Conservation (phyloP, 2,888 invertebrate genomes). For the Lobophora halterata region DNA sequence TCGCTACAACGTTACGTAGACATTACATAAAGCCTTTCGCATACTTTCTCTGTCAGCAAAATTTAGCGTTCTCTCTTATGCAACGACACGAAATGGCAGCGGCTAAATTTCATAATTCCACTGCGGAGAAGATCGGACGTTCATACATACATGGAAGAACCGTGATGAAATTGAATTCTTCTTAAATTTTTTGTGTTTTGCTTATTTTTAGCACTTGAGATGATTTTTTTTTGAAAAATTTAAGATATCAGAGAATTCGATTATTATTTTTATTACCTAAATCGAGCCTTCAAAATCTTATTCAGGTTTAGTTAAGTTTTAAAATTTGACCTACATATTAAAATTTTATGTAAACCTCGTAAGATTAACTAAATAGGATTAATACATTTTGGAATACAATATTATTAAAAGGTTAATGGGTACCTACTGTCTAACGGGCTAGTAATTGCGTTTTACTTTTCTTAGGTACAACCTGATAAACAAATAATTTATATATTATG, state of each 20-base stretch:
- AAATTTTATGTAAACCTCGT: too few species aligned
- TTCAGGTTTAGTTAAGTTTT: too few species aligned
- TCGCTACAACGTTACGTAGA: constrained; percentile 71
- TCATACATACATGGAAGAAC: constrained; percentile 64
- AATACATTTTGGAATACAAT: too few species aligned
- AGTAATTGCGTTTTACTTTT: too few species aligned
- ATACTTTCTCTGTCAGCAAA: constrained; percentile 80
- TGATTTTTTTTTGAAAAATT: constrained; percentile 37
- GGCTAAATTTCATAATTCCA: constrained; percentile 78
- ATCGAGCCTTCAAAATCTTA: too few species aligned
- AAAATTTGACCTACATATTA: too few species aligned
- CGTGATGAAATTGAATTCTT: constrained; percentile 64
- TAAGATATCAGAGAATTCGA: too few species aligned
- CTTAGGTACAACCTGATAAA: constrained; percentile 13
- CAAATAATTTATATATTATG: constrained; percentile 39
- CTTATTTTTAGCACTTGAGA: constrained; percentile 46
- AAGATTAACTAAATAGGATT: too few species aligned
- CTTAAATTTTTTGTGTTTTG: too few species aligned
- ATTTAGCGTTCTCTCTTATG: constrained; percentile 75
- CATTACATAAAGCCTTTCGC: constrained; percentile 78
- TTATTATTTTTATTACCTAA: too few species aligned
- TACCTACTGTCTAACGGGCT: too few species aligned
- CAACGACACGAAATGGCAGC: constrained; percentile 74
- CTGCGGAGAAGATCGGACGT: constrained; percentile 65
- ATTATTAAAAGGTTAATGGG: too few species aligned